Percentiles rank a stretch among this genome's conserved stretches.
phyloP scores from a whole-genome alignment of 1,140 invertebrate genomes.

The Diprion similis region DNA sequence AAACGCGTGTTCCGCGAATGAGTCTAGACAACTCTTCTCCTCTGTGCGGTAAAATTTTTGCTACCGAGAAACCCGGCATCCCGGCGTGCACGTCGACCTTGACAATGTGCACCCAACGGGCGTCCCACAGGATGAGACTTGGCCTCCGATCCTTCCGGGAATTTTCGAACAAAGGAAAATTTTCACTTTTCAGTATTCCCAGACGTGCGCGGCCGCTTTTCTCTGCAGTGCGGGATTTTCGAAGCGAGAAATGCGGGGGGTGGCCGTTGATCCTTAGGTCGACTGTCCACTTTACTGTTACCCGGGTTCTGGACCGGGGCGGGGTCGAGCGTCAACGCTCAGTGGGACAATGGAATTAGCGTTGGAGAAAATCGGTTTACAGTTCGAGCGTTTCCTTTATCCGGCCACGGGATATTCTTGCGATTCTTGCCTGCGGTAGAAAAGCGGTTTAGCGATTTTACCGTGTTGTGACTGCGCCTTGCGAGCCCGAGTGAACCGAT shows the following conservation, averaged over 20 bases:
- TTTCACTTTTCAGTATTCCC: not conserved
- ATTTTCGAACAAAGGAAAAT: not conserved
- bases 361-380: slow-evolving; percentile 55
- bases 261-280: not conserved
- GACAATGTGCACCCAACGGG: not conserved
- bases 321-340: not conserved
- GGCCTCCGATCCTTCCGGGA: not conserved
- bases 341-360: slow-evolving; percentile 53
- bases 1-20: too few relatives aligned
- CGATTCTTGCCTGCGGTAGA: too few relatives aligned
- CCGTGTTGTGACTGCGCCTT: slow-evolving; percentile 7
- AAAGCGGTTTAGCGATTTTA: not conserved
- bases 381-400: slow-evolving; percentile 20
- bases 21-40: too few relatives aligned
- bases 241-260: too few relatives aligned
- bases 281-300: slow-evolving; percentile 3
- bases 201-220: too few relatives aligned
- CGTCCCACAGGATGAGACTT: not conserved
- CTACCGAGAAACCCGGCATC: not conserved
- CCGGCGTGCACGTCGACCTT: not conserved
- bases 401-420: not conserved
- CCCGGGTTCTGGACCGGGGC: too few relatives aligned
- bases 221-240: too few relatives aligned
- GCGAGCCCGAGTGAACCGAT: not conserved
- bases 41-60: too few relatives aligned